Conservation (phyloP, 2,888 invertebrate species). For the Lypha dubia region DNA sequence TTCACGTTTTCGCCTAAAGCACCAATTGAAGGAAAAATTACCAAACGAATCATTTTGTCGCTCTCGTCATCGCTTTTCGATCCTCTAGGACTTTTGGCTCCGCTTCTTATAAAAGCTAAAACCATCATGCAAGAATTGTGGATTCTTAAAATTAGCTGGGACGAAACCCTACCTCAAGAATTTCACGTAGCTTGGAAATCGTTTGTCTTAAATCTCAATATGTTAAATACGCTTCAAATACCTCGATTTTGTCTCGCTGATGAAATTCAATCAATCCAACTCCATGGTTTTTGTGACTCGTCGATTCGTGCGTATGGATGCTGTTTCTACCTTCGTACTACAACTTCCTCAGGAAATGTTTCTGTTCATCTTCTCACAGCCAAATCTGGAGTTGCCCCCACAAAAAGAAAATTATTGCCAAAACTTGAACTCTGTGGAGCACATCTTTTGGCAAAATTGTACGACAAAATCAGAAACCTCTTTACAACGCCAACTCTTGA, state of each 20-base stretch:
- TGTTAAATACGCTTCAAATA: too few species aligned
- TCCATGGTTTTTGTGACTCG: too few species aligned
- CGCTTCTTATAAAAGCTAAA: conserved; percentile 52
- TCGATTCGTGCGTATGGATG: too few species aligned
- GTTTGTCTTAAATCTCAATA: too few species aligned
- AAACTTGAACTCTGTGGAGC: background rate
- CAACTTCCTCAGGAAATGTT: too few species aligned
- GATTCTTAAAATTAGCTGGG: conserved; percentile 40
- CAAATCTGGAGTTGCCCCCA: background rate
- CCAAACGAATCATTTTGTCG: background rate
- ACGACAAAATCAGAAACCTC: background rate
- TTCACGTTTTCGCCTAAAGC: conserved; percentile 42
- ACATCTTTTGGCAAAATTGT: background rate
- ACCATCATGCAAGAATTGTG: conserved; percentile 52
- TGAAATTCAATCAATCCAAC: too few species aligned
- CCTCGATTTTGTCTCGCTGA: too few species aligned
- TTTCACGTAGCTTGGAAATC: background rate
- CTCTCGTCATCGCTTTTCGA: background rate
- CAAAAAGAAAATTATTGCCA: background rate
- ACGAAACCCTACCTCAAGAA: conserved; percentile 42
- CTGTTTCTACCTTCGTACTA: too few species aligned
- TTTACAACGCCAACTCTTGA: too few species aligned
- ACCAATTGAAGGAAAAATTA: background rate
- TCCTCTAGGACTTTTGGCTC: conserved; percentile 6
- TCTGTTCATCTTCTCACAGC: too few species aligned